Base-by-base conservation (phyloP, 2,113 vertebrate species). In the Delphinus delphis region DNA sequence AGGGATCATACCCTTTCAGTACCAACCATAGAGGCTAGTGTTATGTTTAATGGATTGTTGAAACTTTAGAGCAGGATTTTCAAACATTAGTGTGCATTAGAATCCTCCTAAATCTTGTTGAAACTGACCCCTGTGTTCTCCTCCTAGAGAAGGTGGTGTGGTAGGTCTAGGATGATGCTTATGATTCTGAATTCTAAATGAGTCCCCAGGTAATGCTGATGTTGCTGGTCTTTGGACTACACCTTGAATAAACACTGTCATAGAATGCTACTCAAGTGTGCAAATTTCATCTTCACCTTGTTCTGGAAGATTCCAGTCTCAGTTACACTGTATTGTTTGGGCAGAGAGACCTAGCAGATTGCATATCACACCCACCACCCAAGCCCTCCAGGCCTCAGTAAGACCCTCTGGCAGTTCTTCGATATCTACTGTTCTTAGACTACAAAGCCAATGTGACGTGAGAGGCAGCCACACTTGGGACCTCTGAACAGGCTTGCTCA, bases 231-330 rank as follows among this genome's bases (percentile, higher is more conserved):
- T 68, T 90, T 83, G 8, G 60, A 62, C n/a, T 20, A 50, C 10
- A 82, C 25, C 53, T 74, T 15, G 1, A 92, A 20, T 70, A 71
- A 71, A 44, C 10, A 60, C 20, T 76, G 33, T 62, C 33, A n/a
- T 80, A 44, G 33, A 71, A 4, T 20, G 20, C 18, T 71, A n/a
- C 14, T 31, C 1, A 3, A 80, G 26, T 68, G 47, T 82, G 23
- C 3, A n/a, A 21, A 71, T 84, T 73, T 83, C 31, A 55, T 60
- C 13, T 68, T 53, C 5, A 41, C 6, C 60, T 80, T 93, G 15
- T 60, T 95, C 23, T 89, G 17, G 36, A 79, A 95, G 15, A 53
- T 91, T 95, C 50, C 70, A 77, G 20, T 67, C 20, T 91, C 11
- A 44, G 33, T 76, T 85, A 83, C 20, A 60, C 5, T 21, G 26